Conservation (phyloP, 2,888 invertebrate genomes). For the Cosmopolites sordidus region DNA sequence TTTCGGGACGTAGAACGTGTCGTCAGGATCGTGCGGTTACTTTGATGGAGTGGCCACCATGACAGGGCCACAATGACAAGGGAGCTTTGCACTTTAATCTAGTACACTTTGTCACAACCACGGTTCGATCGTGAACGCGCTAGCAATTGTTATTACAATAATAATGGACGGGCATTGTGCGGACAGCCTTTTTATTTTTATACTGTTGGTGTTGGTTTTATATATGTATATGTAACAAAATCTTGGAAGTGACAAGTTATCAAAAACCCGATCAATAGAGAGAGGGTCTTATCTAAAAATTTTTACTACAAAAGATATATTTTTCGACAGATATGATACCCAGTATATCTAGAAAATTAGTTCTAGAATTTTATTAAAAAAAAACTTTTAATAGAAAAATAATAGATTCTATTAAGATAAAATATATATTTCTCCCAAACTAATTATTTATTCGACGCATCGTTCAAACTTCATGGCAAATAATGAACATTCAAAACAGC, state of each 20-base stretch:
- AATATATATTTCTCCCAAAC: too few relatives aligned
- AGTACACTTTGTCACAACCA: slow-evolving; percentile 45
- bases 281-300: too few relatives aligned
- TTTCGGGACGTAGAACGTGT: slow-evolving; percentile 32
- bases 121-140: slow-evolving; percentile 29
- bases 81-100: slow-evolving; percentile 38
- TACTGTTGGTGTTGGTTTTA: background rate
- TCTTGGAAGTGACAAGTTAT: background rate
- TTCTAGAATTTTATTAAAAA: too few relatives aligned
- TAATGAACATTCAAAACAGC: too few relatives aligned
- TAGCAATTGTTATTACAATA: slow-evolving; percentile 20
- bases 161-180: slow-evolving; percentile 15
- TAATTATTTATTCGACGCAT: too few relatives aligned
- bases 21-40: slow-evolving; percentile 31
- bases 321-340: too few relatives aligned
- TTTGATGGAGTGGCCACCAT: slow-evolving; percentile 46
- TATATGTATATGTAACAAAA: background rate
- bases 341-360: too few relatives aligned
- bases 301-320: too few relatives aligned
- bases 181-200: background rate
- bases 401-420: too few relatives aligned
- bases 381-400: too few relatives aligned
- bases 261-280: too few relatives aligned
- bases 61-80: slow-evolving; percentile 41
- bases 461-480: too few relatives aligned